Percentiles rank a stretch among this genome's conserved stretches.
Conservation (phyloP, 2,888 invertebrate genomes). For the Hydriomena furcata region DNA sequence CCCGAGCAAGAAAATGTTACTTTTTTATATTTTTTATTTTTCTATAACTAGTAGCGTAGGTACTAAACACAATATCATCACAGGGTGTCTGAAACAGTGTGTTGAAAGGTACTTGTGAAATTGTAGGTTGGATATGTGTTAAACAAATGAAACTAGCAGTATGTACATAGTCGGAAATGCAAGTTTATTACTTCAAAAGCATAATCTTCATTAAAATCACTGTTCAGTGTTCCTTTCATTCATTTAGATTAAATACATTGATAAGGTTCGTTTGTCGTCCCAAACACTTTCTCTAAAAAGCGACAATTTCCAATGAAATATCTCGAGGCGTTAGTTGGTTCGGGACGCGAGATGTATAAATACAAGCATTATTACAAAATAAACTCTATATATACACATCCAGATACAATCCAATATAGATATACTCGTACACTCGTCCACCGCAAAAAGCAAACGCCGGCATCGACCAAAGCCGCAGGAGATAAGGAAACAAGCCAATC, state of each 20-base stretch:
- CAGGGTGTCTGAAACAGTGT: too few species aligned
- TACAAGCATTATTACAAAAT: slow-evolving; percentile 56
- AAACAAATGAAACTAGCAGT: slow-evolving; percentile 8
- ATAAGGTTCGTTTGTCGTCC: background rate
- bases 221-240: slow-evolving; percentile 46
- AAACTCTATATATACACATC: slow-evolving; percentile 57
- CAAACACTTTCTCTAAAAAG: background rate
- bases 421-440: background rate
- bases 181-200: slow-evolving; percentile 76
- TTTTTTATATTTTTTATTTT: too few species aligned
- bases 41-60: too few species aligned
- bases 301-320: background rate
- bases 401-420: slow-evolving; percentile 45
- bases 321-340: background rate
- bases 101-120: too few species aligned
- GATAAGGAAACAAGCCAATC: too few species aligned
- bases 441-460: too few species aligned
- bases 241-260: slow-evolving; percentile 22
- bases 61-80: too few species aligned
- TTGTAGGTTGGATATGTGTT: too few species aligned
- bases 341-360: slow-evolving; percentile 21
- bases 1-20: too few species aligned
- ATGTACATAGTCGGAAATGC: slow-evolving; percentile 65
- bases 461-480: too few species aligned
- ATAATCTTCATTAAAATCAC: slow-evolving; percentile 64